Conservation (phyloP, 2,797 vertebrate genomes). For the Siniperca obscura region DNA sequence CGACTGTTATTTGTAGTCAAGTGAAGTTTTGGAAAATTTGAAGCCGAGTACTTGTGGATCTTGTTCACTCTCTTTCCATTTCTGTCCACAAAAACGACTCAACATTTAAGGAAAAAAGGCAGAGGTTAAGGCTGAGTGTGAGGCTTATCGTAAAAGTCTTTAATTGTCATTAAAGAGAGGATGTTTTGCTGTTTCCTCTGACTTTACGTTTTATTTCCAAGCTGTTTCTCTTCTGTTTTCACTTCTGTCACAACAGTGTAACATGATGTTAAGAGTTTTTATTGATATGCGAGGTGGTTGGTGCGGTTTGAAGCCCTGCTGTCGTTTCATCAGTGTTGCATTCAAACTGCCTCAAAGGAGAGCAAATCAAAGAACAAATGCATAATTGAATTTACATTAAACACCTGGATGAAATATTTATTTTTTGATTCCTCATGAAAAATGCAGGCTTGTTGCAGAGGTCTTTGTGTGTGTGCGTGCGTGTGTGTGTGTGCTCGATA, state of each 20-base stretch:
- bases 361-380: conserved; percentile 75
- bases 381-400: conserved; percentile 79
- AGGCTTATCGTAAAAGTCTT: conserved; percentile 1
- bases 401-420: conserved; percentile 76
- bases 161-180: background rate
- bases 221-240: conserved; percentile 2
- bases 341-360: conserved; percentile 75
- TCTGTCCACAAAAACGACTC: background rate
- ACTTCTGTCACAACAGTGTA: conserved; percentile 8
- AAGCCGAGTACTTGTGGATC: conserved; percentile 10
- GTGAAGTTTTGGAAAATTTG: conserved; percentile 46
- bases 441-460: conserved; percentile 59
- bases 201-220: background rate
- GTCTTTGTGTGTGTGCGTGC: conserved; percentile 32
- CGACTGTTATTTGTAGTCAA: background rate
- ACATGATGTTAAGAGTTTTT: conserved; percentile 36
- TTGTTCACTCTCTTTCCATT: background rate
- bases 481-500: background rate
- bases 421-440: conserved; percentile 76
- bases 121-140: background rate
- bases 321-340: conserved; percentile 62
- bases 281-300: conserved; percentile 38
- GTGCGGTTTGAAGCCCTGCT: conserved; percentile 57
- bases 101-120: background rate
- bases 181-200: conserved; percentile 9